Base-by-base conservation (phyloP, 2,113 vertebrate species). In the Microcebus jonahi region DNA sequence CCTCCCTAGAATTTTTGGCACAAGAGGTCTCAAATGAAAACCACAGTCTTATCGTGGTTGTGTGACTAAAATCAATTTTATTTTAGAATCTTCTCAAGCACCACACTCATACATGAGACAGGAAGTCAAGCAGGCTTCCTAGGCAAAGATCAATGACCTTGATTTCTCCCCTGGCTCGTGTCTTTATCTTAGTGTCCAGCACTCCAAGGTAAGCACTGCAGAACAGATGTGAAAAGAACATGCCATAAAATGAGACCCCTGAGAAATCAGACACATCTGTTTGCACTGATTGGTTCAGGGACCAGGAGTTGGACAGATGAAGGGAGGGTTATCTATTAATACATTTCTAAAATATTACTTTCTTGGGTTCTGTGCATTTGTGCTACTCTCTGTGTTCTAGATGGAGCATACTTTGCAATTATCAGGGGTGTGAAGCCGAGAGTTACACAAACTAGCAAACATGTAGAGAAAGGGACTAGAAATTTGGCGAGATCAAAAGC, bases 41-140 rank as follows among this genome's bases (percentile, higher is more conserved):
- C 48, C 81, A 88, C 65, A 83, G 84, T 71, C 71, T 96, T 97
- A 95, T 93, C 94, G 1, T 86, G 48, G 71, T 53, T 92, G n/a
- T 25, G 12, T 84, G 77, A 95, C 84, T 95, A 90, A 97, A 90
- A 91, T 86, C 23, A 95, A 23, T 95, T 95, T 96, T 92, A 65
- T 81, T 96, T 95, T 88, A 93, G 95, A 93, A 79, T 67, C 76
- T 92, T 91, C 92, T 79, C 39, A 94, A 96, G 42, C 17, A 88
- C 61, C 57, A 55, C 92, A 85, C 42, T 23, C 59, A 91, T 50
- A 57, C 67, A 71, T 0, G 48, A 89, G 84, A 48, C 42, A 79
- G 71, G 84, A 95, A 80, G 34, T 92, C 59, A 82, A 77, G 34
- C 42, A 80, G 95, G 88, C 59, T 88, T 88, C 17, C 77, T 93